These are phyloP conservation scores for Drosophila vallismaia DNA, from an alignment of 2,888 invertebrate genomes.

Conservation along the genomic window DNA sequence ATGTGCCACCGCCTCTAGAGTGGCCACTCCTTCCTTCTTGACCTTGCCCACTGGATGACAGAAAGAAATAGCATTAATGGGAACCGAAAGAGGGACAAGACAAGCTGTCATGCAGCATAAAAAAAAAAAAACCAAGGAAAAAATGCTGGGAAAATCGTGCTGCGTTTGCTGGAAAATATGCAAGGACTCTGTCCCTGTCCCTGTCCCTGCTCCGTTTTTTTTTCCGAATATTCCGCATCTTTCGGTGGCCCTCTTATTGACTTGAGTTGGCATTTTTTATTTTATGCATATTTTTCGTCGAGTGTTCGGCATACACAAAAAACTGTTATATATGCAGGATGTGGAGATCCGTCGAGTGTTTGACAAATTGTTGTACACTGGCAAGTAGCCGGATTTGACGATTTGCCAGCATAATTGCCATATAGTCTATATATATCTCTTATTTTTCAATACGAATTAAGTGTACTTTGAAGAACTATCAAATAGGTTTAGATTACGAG, in stretches of 20 bases:
- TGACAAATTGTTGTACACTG: slow-evolving; percentile 43
- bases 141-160: slow-evolving; percentile 25
- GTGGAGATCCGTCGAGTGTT: slow-evolving; percentile 24
- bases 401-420: slow-evolving; percentile 16
- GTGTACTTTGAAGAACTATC: no score
- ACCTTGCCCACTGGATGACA: slow-evolving; percentile 29
- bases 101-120: background rate
- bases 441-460: no score
- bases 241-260: slow-evolving; percentile 15
- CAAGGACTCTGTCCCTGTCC: background rate
- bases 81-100: slow-evolving; percentile 2
- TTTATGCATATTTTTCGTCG: slow-evolving; percentile 41
- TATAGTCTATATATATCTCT: no score
- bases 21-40: slow-evolving; percentile 54
- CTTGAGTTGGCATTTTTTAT: slow-evolving; percentile 37
- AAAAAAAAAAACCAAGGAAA: background rate
- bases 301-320: slow-evolving; percentile 33
- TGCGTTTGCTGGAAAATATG: slow-evolving; percentile 33
- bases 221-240: slow-evolving; percentile 1
- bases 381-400: slow-evolving; percentile 11
- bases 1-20: slow-evolving; percentile 53
- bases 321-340: slow-evolving; percentile 28
- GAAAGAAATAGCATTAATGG: background rate
- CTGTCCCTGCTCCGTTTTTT: background rate
- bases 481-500: no score